phyloP scores from a whole-genome alignment of 2,113 vertebrate genomes.

The Picathartes gymnocephalus region DNA sequence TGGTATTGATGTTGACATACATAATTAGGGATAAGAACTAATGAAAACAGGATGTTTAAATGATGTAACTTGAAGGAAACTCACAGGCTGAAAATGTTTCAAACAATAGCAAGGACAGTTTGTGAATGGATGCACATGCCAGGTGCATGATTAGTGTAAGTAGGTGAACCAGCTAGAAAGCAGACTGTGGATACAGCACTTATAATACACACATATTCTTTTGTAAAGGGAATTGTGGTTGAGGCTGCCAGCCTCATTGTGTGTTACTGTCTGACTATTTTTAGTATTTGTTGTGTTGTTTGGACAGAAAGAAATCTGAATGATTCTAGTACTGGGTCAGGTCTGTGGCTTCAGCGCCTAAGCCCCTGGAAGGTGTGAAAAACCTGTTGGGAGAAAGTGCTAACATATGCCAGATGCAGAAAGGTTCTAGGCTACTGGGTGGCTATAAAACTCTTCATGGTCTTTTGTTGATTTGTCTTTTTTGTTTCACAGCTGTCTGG shows the following conservation, averaged over 20 bases:
- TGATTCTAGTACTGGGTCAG: not conserved
- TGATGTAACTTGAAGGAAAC: not conserved
- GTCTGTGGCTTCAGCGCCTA: not conserved
- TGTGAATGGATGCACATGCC: not conserved
- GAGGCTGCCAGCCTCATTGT: not conserved
- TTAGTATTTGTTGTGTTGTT: not conserved
- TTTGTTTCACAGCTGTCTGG: not conserved
- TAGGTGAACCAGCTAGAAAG: not conserved
- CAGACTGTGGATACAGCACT: not conserved
- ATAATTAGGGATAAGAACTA: not conserved
- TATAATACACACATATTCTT: not conserved
- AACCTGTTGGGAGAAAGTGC: not conserved
- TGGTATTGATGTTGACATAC: slow-evolving; percentile 4
- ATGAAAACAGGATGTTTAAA: slow-evolving; percentile 42
- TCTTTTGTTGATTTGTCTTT: not conserved
- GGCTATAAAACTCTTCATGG: not conserved
- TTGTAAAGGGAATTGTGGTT: not conserved
- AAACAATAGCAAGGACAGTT: not conserved
- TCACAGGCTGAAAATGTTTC: not conserved
- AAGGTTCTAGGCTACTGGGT: not conserved
- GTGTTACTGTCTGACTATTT: not conserved
- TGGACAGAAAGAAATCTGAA: not conserved
- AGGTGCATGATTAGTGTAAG: not conserved
- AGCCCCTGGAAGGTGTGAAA: not conserved
- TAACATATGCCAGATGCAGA: not conserved